A percentile compares a stretch with the other conserved stretches of the same genome.
These are phyloP conservation scores for Parotocinclus haroldoi DNA, from an alignment of 2,797 vertebrate species.

Conservation along the genomic window DNA sequence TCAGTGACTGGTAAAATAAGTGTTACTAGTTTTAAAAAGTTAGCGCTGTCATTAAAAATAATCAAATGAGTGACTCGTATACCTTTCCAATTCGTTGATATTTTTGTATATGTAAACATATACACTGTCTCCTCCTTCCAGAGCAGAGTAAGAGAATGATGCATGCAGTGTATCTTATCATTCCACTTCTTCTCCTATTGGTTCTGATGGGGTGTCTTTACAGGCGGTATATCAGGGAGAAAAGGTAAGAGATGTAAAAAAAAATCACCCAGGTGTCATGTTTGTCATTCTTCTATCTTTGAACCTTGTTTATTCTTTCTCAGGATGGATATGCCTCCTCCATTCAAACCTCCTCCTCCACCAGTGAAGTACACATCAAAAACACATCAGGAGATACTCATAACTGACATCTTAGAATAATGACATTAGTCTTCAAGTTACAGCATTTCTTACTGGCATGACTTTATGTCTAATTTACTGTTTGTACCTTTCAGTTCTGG, in stretches of 20 bases:
- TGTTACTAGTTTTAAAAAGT: too few species aligned
- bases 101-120: too few species aligned
- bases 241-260: slow-evolving; percentile 54
- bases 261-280: not conserved
- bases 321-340: slow-evolving; percentile 65
- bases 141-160: not conserved
- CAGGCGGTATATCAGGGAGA: slow-evolving; percentile 44
- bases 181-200: slow-evolving; percentile 52
- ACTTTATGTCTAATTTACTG: not conserved
- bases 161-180: slow-evolving; percentile 35
- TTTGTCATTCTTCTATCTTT: slow-evolving; percentile 7
- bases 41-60: too few species aligned
- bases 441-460: not conserved
- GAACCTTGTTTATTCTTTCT: slow-evolving; percentile 15
- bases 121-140: slow-evolving; percentile 39
- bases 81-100: too few species aligned
- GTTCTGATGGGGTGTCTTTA: slow-evolving; percentile 45
- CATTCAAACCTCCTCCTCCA: slow-evolving; percentile 74
- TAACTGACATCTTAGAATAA: slow-evolving; percentile 41
- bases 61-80: too few species aligned
- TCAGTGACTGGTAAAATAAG: too few species aligned
- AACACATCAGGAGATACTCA: slow-evolving; percentile 27
- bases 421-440: not conserved
- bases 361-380: slow-evolving; percentile 63
- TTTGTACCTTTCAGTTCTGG: too few species aligned